These are phyloP conservation scores for Nyctibius bracteatus DNA, from an alignment of 2,113 vertebrate species.

Conservation along the genomic window DNA sequence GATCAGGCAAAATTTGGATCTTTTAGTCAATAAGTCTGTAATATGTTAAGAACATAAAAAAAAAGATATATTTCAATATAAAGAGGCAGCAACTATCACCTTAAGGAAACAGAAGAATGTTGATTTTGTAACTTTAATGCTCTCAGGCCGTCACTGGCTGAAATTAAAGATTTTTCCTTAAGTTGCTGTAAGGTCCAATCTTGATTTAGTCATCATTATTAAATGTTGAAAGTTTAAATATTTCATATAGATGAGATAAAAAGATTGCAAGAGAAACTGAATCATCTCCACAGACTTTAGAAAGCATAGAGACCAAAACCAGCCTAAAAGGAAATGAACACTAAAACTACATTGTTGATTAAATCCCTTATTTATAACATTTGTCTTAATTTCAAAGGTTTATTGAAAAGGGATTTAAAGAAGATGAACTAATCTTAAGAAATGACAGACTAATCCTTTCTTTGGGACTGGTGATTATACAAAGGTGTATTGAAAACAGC, in stretches of 20 bases:
- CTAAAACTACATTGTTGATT: not conserved
- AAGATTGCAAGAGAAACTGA: conserved; percentile 15
- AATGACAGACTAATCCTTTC: conserved; percentile 33
- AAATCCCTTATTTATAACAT: conserved; percentile 36
- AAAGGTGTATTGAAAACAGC: not conserved
- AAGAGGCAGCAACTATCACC: not conserved
- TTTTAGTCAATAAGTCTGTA: not conserved
- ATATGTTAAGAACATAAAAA: not conserved
- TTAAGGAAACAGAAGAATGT: not conserved
- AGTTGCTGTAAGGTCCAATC: not conserved
- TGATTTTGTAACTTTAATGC: not conserved
- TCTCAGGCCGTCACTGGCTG: not conserved
- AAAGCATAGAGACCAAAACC: not conserved
- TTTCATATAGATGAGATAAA: conserved; percentile 51
- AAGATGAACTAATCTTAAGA: conserved; percentile 13
- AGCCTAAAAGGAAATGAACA: not conserved
- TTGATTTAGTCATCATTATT: conserved; percentile 41
- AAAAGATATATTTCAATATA: not conserved
- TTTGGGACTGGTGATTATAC: not conserved
- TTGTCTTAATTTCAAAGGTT: conserved; percentile 55
- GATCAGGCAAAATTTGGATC: not conserved
- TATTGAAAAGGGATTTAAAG: conserved; percentile 35
- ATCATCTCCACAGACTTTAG: not conserved
- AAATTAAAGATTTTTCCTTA: conserved; percentile 25
- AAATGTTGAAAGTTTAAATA: conserved; percentile 52